Conservation (phyloP, 2,113 vertebrate genomes). For the Cyprinodon tularosa region DNA sequence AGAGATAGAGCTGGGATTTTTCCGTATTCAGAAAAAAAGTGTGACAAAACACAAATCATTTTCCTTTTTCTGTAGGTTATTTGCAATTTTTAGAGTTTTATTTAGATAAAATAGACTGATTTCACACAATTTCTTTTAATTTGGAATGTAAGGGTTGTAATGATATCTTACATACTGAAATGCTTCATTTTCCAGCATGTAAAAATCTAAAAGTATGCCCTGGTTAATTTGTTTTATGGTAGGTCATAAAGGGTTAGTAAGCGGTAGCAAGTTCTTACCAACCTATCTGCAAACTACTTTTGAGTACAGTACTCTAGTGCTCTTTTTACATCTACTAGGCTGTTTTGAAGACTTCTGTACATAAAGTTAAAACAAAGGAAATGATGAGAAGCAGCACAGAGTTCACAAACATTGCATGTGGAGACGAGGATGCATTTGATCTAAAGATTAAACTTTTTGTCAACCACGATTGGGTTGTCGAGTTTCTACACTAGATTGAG, state of each 20-base stretch:
- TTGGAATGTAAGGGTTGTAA: too few relatives aligned
- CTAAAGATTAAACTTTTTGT: neutral
- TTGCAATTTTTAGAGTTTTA: too few relatives aligned
- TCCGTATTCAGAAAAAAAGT: too few relatives aligned
- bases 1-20: too few relatives aligned
- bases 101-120: too few relatives aligned
- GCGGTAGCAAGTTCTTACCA: neutral
- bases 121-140: too few relatives aligned
- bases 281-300: neutral
- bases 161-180: too few relatives aligned
- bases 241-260: neutral
- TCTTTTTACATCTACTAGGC: neutral
- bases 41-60: too few relatives aligned
- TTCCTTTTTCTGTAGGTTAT: too few relatives aligned
- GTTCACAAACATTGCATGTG: neutral
- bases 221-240: too few relatives aligned
- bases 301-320: neutral
- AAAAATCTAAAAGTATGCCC: too few relatives aligned
- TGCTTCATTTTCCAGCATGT: neutral
- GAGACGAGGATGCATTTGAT: neutral
- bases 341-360: neutral
- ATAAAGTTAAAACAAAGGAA: neutral
- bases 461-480: neutral
- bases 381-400: neutral
- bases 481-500: neutral